Evolutionary conservation across 2,888 invertebrate species (phyloP).

Genomic region (Homarus gammarus): DNA sequence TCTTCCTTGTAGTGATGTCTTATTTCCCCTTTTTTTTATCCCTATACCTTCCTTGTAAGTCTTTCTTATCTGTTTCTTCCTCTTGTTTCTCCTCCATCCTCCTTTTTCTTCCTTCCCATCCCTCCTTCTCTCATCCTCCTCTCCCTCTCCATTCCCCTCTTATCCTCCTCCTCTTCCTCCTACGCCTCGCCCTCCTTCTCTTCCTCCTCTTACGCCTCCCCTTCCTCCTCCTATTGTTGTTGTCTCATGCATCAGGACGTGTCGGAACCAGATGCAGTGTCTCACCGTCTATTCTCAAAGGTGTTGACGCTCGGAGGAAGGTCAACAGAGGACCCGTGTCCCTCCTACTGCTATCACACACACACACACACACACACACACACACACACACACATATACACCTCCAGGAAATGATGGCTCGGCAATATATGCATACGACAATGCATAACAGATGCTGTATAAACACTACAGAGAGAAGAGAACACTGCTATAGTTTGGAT

Average conservation of each 20-base stretch:
- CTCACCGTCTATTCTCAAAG: not conserved
- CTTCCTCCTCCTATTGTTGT: not conserved
- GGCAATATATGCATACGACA: no score
- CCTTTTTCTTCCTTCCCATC: not conserved
- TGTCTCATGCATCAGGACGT: no score
- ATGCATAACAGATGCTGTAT: no score
- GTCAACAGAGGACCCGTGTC: not conserved
- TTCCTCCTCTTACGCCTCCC: not conserved
- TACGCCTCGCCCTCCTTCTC: not conserved
- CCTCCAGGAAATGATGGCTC: no score
- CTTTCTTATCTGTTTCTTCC: no score
- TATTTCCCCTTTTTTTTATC: no score
- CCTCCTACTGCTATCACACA: not conserved
- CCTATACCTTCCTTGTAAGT: no score
- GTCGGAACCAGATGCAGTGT: not conserved
- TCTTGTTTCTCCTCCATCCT: not conserved
- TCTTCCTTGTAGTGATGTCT: no score
- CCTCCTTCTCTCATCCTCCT: not conserved
- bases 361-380: not conserved
- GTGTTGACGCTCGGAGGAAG: not conserved
- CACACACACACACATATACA: no score
- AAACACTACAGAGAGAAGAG: no score
- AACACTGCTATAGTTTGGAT: no score
- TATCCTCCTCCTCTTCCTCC: not conserved
- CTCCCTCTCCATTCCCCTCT: no score